Conservation (phyloP, 2,888 invertebrate genomes). For the Cordilura impudica region DNA sequence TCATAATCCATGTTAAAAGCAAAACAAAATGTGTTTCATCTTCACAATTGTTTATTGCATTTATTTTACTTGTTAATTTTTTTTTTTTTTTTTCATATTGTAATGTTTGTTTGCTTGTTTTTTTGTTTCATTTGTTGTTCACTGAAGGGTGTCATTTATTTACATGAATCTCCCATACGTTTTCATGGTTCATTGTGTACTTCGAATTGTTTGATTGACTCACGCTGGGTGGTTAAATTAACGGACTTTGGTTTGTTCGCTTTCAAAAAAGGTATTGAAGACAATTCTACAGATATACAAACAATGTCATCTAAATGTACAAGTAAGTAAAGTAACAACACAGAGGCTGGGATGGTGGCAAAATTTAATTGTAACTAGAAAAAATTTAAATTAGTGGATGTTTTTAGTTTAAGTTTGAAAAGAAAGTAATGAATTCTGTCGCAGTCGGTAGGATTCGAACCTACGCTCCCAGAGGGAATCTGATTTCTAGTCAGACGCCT, state of each 20-base stretch:
- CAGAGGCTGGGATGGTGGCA: neutral
- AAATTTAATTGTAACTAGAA: neutral
- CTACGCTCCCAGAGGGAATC: constrained; percentile 79
- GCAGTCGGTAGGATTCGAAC: constrained; percentile 78
- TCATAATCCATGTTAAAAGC: constrained; percentile 57
- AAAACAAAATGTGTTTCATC: constrained; percentile 2
- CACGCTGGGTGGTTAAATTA: constrained; percentile 95
- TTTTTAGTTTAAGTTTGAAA: neutral
- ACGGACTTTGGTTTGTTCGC: constrained; percentile 94
- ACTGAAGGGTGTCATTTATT: constrained; percentile 90
- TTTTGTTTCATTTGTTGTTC: constrained; percentile 26
- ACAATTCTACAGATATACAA: constrained; percentile 82
- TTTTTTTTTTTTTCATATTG: constrained; percentile 8
- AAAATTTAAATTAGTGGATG: neutral
- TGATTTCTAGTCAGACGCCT: constrained; percentile 79
- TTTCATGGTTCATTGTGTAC: constrained; percentile 93
- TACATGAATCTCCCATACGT: constrained; percentile 91
- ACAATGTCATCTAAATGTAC: constrained; percentile 82
- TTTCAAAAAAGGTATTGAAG: constrained; percentile 86
- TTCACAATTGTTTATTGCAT: neutral
- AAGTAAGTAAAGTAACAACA: constrained; percentile 80
- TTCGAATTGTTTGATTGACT: constrained; percentile 95
- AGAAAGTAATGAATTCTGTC: constrained; percentile 43
- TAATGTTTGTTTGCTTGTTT: constrained; percentile 18
- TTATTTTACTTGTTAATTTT: constrained; percentile 18